Percentiles rank a stretch among this genome's conserved stretches.
phyloP scores from a whole-genome alignment of 2,113 vertebrate genomes.

The Dromaius novaehollandiae region DNA sequence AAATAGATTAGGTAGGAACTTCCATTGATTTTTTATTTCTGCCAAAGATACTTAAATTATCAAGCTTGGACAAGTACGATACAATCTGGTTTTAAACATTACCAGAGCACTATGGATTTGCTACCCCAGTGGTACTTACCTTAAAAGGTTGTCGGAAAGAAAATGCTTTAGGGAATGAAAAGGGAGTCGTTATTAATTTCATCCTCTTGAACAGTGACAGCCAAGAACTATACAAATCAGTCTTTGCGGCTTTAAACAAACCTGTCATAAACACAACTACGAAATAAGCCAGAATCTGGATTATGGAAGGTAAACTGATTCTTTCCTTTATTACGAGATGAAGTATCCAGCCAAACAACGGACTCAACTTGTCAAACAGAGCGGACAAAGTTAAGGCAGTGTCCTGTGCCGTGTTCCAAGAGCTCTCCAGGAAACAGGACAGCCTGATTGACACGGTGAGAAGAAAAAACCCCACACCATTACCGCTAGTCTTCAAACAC shows the following conservation, averaged over 20 bases:
- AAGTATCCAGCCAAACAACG: not conserved
- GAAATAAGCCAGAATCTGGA: slow-evolving; percentile 53
- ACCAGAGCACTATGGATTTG: not conserved
- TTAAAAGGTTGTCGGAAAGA: slow-evolving; percentile 11
- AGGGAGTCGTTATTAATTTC: slow-evolving; percentile 2
- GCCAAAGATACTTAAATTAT: not conserved
- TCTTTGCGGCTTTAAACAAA: slow-evolving; percentile 42
- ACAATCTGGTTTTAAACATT: not conserved
- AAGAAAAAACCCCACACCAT: not conserved
- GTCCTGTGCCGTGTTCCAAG: not conserved
- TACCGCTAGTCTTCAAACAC: not conserved
- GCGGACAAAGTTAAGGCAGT: not conserved
- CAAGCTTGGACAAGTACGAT: not conserved
- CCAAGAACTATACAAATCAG: not conserved
- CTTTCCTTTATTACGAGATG: not conserved
- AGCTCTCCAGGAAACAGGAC: not conserved
- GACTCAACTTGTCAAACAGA: slow-evolving; percentile 3
- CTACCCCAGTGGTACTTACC: not conserved
- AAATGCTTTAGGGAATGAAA: slow-evolving; percentile 2
- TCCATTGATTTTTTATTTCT: not conserved
- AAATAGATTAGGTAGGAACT: not conserved
- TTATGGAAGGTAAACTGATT: not conserved
- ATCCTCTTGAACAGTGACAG: slow-evolving; percentile 1
- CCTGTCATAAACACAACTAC: not conserved
- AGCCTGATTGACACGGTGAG: not conserved